Evolutionary conservation across 2,797 vertebrate genomes (phyloP).

Genomic region (Setipinna tenuifilis): DNA sequence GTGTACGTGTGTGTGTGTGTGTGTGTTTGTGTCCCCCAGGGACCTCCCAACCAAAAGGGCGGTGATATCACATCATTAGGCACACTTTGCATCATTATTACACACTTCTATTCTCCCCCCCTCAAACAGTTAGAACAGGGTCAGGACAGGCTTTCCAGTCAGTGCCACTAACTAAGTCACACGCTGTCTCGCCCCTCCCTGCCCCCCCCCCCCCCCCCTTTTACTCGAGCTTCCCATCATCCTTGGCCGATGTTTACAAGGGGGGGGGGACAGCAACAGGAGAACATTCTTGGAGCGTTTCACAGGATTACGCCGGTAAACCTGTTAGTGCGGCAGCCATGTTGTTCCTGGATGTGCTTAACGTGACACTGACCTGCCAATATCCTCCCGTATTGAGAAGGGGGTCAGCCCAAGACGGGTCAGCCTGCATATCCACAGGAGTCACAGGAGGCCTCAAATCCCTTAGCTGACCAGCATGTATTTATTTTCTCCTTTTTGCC

Average conservation of each 20-base stretch:
- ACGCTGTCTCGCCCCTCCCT: not conserved
- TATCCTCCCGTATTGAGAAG: too few species aligned
- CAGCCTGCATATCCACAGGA: not conserved
- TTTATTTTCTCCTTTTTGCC: too few species aligned
- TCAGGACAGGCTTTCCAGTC: not conserved
- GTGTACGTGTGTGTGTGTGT: not conserved
- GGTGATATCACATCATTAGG: not conserved
- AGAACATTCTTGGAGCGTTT: conserved; percentile 24
- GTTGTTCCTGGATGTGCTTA: conserved; percentile 35
- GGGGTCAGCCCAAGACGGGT: too few species aligned
- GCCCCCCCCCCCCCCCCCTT: not conserved
- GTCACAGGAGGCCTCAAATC: too few species aligned
- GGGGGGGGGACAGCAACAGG: not conserved
- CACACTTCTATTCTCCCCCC: not conserved
- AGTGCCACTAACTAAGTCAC: not conserved
- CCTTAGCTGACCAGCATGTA: not conserved
- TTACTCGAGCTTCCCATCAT: not conserved
- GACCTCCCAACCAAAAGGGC: conserved; percentile 12
- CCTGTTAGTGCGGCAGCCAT: conserved; percentile 32
- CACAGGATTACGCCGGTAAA: conserved; percentile 40
- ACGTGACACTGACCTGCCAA: conserved; percentile 32
- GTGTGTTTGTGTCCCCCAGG: not conserved
- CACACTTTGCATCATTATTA: not conserved
- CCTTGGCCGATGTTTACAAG: conserved; percentile 29
- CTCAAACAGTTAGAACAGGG: not conserved